Conservation (phyloP, 2,888 invertebrate genomes). For the Bellardia bayeri region DNA sequence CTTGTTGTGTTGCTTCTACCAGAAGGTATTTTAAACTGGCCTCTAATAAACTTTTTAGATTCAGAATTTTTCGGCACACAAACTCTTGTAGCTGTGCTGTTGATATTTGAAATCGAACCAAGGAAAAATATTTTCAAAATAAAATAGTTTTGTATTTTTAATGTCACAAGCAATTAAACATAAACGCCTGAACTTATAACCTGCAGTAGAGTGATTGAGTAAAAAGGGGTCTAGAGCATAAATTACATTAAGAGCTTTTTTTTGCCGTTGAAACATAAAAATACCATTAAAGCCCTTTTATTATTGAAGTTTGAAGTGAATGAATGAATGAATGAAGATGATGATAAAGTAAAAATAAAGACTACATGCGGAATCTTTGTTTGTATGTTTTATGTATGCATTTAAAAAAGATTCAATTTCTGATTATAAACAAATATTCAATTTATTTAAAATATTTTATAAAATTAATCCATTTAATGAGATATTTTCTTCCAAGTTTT, state of each 20-base stretch:
- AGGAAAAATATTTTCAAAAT: too few species aligned
- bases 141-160: too few species aligned
- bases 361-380: too few species aligned
- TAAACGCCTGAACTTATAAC: neutral
- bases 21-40: too few species aligned
- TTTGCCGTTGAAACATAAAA: slow-evolving; percentile 26
- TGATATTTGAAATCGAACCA: too few species aligned
- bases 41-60: too few species aligned
- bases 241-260: slow-evolving; percentile 21
- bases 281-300: slow-evolving; percentile 14
- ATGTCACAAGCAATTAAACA: too few species aligned
- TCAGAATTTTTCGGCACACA: too few species aligned
- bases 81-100: too few species aligned
- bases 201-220: slow-evolving; percentile 1
- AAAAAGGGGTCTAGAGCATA: neutral
- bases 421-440: slow-evolving; percentile 18
- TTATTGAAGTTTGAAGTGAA: neutral
- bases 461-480: slow-evolving; percentile 56
- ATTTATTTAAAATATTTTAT: slow-evolving; percentile 45
- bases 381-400: neutral
- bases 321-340: neutral
- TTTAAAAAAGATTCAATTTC: slow-evolving; percentile 43
- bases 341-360: neutral
- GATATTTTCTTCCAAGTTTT: slow-evolving; percentile 43
- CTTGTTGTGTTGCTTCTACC: too few species aligned